Evolutionary conservation across 2,113 vertebrate genomes (phyloP).

Genomic region (Gadus chalcogrammus): DNA sequence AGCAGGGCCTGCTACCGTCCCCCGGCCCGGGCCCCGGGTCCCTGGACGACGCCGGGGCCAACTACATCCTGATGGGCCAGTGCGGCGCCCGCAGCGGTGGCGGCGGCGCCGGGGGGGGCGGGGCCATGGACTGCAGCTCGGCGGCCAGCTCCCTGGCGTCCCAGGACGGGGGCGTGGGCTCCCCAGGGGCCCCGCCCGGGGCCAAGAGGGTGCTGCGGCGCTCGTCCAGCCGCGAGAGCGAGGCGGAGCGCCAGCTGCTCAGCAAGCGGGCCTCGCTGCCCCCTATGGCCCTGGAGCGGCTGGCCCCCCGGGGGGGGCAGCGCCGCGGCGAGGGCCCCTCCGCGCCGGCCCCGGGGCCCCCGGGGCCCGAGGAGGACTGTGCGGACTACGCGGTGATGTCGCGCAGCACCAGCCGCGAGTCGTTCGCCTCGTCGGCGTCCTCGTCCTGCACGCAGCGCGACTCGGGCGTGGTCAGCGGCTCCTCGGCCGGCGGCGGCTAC

Average conservation of each 20-base stretch:
- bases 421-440: constrained; percentile 54
- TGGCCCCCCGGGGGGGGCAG: constrained; percentile 41
- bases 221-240: constrained; percentile 69
- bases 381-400: constrained; percentile 66
- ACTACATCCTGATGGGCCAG: constrained; percentile 78
- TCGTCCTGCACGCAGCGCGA: constrained; percentile 50
- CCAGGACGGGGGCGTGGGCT: constrained; percentile 27
- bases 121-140: constrained; percentile 35
- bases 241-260: constrained; percentile 65
- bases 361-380: constrained; percentile 55
- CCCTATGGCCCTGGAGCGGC: constrained; percentile 73
- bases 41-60: constrained; percentile 59
- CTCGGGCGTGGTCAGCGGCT: constrained; percentile 33
- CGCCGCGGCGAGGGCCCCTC: constrained; percentile 46
- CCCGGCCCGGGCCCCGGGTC: constrained; percentile 58
- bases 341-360: not conserved
- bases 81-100: constrained; percentile 26
- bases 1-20: constrained; percentile 61
- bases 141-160: constrained; percentile 49
- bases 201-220: constrained; percentile 67
- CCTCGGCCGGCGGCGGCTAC: constrained; percentile 55
- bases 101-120: too few relatives aligned
- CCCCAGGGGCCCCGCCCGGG: constrained; percentile 45
- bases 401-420: constrained; percentile 65
- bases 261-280: constrained; percentile 74